These are phyloP conservation scores for Dermatemys mawii DNA, from an alignment of 2,113 vertebrate genomes.

Conservation along the genomic window DNA sequence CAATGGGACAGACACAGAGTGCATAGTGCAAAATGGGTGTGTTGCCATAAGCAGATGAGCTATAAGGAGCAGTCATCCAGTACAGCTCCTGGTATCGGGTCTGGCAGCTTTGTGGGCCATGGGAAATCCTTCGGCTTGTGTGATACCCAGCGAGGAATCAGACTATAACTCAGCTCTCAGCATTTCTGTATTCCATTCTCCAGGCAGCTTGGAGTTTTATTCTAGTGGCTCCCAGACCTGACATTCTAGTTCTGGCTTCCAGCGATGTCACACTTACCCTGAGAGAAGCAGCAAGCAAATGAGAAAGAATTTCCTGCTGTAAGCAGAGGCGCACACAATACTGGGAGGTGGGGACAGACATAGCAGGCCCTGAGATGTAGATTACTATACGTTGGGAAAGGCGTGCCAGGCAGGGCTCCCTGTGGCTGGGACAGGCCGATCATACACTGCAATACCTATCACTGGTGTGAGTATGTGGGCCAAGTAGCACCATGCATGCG, in stretches of 20 bases:
- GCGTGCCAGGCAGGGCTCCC: not conserved
- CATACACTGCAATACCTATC: no score
- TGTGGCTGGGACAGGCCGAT: not conserved
- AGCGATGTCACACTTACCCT: not conserved
- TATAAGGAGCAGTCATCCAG: not conserved
- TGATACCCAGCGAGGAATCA: not conserved
- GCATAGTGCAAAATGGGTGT: not conserved
- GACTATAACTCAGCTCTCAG: not conserved
- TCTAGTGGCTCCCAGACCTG: not conserved
- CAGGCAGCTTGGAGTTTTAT: not conserved
- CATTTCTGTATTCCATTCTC: not conserved
- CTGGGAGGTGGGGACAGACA: not conserved
- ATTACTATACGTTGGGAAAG: not conserved
- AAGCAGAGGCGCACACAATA: not conserved
- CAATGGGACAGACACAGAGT: not conserved
- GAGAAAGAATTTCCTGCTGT: not conserved
- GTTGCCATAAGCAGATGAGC: not conserved
- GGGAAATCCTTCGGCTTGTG: not conserved
- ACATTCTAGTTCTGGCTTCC: not conserved
- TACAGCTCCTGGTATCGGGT: not conserved
- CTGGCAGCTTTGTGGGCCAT: not conserved
- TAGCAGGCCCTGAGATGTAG: accelerated
- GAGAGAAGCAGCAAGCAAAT: not conserved
- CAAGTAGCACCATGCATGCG: no score
- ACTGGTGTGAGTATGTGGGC: no score